These are phyloP conservation scores for Dipodomys stephensi DNA, from an alignment of 2,113 vertebrate species.

Conservation along the genomic window DNA sequence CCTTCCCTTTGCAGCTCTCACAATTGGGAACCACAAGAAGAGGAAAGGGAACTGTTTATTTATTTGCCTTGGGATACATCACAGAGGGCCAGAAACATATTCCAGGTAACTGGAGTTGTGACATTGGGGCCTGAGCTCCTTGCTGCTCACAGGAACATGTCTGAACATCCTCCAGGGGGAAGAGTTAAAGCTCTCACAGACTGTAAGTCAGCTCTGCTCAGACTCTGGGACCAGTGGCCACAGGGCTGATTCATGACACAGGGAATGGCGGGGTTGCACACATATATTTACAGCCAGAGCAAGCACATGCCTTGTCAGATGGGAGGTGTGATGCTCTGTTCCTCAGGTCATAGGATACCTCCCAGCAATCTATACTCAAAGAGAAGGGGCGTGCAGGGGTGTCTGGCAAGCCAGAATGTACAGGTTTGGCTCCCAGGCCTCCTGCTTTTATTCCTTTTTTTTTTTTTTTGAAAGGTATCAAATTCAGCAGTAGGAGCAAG, in stretches of 20 bases:
- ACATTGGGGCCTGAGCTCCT: not conserved
- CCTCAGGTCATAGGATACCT: not conserved
- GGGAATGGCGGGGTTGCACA: not conserved
- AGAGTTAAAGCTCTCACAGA: not conserved
- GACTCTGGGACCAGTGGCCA: not conserved
- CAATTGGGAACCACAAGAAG: not conserved
- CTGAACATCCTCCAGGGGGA: not conserved
- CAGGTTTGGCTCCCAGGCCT: not conserved
- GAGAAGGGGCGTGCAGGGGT: not conserved
- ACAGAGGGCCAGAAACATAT: not conserved
- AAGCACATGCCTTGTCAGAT: not conserved
- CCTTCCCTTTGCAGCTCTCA: not conserved
- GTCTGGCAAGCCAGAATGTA: not conserved
- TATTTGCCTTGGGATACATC: not conserved
- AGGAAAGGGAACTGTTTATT: not conserved
- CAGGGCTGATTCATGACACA: not conserved
- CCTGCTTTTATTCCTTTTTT: not conserved
- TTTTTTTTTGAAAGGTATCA: not conserved
- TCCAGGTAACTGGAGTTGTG: not conserved
- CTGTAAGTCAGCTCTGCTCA: not conserved
- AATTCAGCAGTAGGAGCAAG: not conserved
- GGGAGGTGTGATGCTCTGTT: not conserved
- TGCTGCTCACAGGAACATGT: not conserved
- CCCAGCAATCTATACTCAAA: slow-evolving; percentile 2
- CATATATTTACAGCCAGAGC: not conserved